Evolutionary conservation across 1,140 invertebrate species (phyloP).

Genomic region (Drosophila elegans): DNA sequence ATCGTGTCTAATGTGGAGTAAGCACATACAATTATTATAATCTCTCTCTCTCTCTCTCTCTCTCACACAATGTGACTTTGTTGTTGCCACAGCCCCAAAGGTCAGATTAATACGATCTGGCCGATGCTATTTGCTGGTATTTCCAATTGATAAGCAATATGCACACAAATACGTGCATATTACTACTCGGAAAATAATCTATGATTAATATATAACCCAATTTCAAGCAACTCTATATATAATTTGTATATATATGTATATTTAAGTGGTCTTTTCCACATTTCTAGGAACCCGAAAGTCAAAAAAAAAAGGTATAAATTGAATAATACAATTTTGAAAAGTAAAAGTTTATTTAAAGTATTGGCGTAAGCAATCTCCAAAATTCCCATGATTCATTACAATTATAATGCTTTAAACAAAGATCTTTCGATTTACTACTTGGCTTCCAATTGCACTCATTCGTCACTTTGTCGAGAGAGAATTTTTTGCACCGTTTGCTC

Average conservation of each 20-base stretch:
- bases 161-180: background rate
- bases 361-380: background rate
- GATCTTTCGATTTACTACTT: background rate
- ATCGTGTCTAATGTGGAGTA: slow-evolving; percentile 14
- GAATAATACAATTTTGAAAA: background rate
- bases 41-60: background rate
- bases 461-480: background rate
- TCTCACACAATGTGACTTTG: background rate
- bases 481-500: background rate
- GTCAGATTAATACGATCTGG: slow-evolving; percentile 20
- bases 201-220: background rate
- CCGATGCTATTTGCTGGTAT: background rate
- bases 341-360: background rate
- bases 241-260: no score
- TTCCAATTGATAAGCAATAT: slow-evolving; percentile 12
- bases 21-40: slow-evolving; percentile 1
- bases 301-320: no score
- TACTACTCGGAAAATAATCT: background rate
- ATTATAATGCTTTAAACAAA: background rate
- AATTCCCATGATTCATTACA: background rate
- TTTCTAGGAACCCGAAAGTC: no score
- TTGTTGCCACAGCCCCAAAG: slow-evolving; percentile 9
- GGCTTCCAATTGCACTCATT: background rate
- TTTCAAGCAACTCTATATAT: no score
- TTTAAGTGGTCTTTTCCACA: no score